A percentile compares a stretch with the other conserved stretches of the same genome.
These are phyloP conservation scores for Myrmecophaga tridactyla DNA, from an alignment of 2,113 vertebrate genomes.

Conservation along the genomic window DNA sequence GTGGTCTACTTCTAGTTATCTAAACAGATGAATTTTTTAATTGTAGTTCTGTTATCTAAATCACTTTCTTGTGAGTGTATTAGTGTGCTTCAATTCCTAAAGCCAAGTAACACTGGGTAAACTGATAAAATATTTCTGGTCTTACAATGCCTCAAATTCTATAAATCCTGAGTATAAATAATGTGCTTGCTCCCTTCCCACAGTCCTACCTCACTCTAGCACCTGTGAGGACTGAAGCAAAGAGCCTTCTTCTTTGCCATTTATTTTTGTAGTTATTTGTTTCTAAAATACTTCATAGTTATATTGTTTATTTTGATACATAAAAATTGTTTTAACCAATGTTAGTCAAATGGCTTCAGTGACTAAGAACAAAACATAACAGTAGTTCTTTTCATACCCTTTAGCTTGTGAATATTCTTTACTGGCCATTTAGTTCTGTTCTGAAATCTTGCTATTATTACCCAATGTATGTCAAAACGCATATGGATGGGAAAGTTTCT, in stretches of 20 bases:
- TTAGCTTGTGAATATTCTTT: not conserved
- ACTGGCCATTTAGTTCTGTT: not conserved
- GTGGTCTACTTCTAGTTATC: not conserved
- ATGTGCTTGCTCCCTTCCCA: not conserved
- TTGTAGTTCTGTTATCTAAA: not conserved
- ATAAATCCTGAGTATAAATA: not conserved
- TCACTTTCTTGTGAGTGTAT: not conserved
- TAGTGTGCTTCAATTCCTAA: not conserved
- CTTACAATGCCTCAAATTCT: not conserved
- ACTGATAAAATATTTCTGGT: not conserved
- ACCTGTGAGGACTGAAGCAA: not conserved
- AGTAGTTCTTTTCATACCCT: not conserved
- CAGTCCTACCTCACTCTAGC: not conserved
- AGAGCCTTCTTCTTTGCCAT: not conserved
- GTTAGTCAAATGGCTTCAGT: not conserved
- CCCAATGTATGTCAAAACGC: not conserved
- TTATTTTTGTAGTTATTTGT: conserved; percentile 26
- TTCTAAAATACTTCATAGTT: not conserved
- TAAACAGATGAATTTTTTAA: not conserved
- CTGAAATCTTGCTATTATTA: not conserved
- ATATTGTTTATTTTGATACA: not conserved
- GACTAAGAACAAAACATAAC: not conserved
- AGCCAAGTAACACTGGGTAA: not conserved
- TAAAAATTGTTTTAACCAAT: not conserved
- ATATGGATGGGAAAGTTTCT: not conserved